Conservation (phyloP, 2,888 invertebrate species). For the Agrochola circellaris region DNA sequence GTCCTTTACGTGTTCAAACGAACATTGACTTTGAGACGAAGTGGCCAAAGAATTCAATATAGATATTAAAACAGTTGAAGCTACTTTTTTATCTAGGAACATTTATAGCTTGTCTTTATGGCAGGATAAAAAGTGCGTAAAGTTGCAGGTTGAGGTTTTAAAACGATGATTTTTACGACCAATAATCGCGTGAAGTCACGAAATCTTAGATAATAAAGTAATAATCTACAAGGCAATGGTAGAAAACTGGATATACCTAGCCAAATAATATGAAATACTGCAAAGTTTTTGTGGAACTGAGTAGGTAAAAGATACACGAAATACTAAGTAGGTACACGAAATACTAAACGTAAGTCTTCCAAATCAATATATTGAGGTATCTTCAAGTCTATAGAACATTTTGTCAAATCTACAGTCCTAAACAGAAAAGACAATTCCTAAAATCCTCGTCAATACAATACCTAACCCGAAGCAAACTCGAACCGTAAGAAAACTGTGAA, state of each 20-base stretch:
- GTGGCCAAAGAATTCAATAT: slow-evolving; percentile 17
- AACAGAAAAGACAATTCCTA: slow-evolving; percentile 1
- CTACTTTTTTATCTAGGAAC: slow-evolving; percentile 13
- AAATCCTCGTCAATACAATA: slow-evolving; percentile 1
- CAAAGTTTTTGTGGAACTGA: neutral
- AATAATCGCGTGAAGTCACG: slow-evolving; percentile 60
- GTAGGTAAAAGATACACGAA: neutral
- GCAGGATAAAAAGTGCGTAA: slow-evolving; percentile 46
- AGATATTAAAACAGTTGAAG: slow-evolving; percentile 8
- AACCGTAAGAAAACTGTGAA: slow-evolving; percentile 54
- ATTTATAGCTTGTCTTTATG: slow-evolving; percentile 27
- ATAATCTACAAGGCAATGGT: slow-evolving; percentile 12
- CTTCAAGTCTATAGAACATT: neutral
- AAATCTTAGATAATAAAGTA: slow-evolving; percentile 35
- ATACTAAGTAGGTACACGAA: neutral
- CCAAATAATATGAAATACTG: neutral
- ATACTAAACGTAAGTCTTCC: neutral
- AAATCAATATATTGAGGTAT: neutral
- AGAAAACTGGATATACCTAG: slow-evolving; percentile 5
- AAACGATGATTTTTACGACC: slow-evolving; percentile 49
- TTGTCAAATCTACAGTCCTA: neutral
- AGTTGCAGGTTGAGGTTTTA: slow-evolving; percentile 34
- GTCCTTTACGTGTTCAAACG: slow-evolving; percentile 40
- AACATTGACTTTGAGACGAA: slow-evolving; percentile 50
- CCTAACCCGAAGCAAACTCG: slow-evolving; percentile 11